Percentiles rank a stretch among this genome's conserved stretches.
These are phyloP conservation scores for Cryptotermes secundus DNA, from an alignment of 1,140 invertebrate genomes.

Conservation along the genomic window DNA sequence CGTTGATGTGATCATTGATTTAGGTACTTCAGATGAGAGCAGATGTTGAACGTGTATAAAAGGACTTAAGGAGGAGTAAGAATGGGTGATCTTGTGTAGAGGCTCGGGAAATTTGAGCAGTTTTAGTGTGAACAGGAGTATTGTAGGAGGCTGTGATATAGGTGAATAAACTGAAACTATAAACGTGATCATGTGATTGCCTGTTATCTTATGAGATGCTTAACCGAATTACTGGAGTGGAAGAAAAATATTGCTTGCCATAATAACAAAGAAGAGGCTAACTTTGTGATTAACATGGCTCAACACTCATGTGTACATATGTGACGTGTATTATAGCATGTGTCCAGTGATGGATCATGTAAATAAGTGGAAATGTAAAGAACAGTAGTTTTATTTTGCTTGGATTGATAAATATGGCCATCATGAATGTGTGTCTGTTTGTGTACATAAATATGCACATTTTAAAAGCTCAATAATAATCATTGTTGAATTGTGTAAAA, in stretches of 20 bases:
- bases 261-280: not conserved
- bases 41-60: not conserved
- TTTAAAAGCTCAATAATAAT: not conserved
- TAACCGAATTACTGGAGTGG: not conserved
- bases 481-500: constrained; percentile 10
- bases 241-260: not conserved
- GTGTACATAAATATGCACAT: not conserved
- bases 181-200: not conserved
- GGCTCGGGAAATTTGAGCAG: not conserved
- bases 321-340: not conserved
- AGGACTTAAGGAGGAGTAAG: not conserved
- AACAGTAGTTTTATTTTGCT: not conserved
- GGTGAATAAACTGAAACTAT: not conserved
- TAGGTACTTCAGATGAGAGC: too few relatives aligned
- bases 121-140: not conserved
- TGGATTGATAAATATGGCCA: not conserved
- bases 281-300: not conserved
- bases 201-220: not conserved
- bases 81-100: not conserved
- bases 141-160: not conserved
- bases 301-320: constrained; percentile 5
- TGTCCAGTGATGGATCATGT: not conserved
- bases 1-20: not conserved
- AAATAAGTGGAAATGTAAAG: not conserved
- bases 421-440: not conserved